Evolutionary conservation across 1,140 invertebrate species (phyloP).

Genomic region (Brachionus koreanus): DNA sequence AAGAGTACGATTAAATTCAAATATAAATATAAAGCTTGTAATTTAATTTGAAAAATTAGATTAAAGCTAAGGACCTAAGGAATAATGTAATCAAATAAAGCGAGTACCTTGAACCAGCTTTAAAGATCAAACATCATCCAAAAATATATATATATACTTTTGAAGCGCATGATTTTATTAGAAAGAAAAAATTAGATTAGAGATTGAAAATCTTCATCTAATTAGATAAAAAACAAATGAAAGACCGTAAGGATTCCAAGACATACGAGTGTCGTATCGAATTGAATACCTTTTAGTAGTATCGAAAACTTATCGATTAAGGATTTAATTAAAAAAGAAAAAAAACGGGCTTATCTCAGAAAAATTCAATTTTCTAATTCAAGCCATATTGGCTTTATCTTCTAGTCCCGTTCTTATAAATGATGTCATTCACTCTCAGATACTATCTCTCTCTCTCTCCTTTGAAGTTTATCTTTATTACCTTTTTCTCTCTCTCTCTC

Average conservation of each 20-base stretch:
- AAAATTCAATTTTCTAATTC: constrained; percentile 33
- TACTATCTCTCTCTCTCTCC: not conserved
- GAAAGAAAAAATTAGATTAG: not conserved
- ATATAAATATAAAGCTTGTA: not conserved
- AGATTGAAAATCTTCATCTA: constrained; percentile 2
- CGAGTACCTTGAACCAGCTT: not conserved
- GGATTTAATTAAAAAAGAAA: constrained; percentile 31
- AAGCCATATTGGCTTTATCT: constrained; percentile 6
- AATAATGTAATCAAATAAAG: constrained; percentile 4
- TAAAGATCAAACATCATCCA: not conserved
- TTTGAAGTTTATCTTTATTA: constrained; percentile 17
- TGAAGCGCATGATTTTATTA: constrained; percentile 1
- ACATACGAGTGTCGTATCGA: not conserved
- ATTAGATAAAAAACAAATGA: constrained; percentile 7
- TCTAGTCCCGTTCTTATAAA: not conserved
- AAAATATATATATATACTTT: not conserved
- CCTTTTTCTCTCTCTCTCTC: not conserved
- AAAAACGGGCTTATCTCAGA: not conserved
- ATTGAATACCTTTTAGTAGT: not conserved
- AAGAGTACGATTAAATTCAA: not conserved
- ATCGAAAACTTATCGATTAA: not conserved
- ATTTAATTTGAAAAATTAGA: not conserved
- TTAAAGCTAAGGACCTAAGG: not conserved
- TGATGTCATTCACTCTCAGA: constrained; percentile 24
- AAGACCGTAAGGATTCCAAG: not conserved